Evolutionary conservation across 2,113 vertebrate species (phyloP).

Genomic region (Proteles cristata): DNA sequence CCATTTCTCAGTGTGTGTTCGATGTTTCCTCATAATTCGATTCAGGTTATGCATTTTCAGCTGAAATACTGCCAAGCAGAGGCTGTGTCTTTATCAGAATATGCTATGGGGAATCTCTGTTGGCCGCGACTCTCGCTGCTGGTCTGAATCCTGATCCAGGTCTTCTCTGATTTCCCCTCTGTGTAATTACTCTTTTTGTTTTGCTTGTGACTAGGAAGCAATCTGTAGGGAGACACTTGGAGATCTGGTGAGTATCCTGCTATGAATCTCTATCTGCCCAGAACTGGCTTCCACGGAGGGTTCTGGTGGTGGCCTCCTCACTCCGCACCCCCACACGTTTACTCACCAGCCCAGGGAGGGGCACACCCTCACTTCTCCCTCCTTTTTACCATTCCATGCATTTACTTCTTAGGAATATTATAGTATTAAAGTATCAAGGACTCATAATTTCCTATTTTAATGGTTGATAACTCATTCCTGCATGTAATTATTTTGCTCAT

Average conservation of each 20-base stretch:
- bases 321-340: background rate
- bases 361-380: background rate
- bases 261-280: fast-evolving
- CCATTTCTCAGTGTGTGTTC: background rate
- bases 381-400: background rate
- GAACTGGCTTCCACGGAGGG: fast-evolving
- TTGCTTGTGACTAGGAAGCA: background rate
- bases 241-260: fast-evolving
- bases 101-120: background rate
- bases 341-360: fast-evolving
- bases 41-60: background rate
- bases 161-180: background rate
- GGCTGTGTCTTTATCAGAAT: background rate
- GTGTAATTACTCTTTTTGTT: background rate
- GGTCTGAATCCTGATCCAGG: background rate
- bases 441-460: background rate
- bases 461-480: too few relatives aligned
- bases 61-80: fast-evolving
- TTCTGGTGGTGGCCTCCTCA: fast-evolving
- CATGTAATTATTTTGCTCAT: background rate
- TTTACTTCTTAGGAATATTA: too few relatives aligned
- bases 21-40: background rate
- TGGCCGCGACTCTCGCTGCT: background rate
- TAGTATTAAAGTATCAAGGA: background rate
- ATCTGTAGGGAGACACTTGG: fast-evolving